Evolutionary conservation across 92 coral and sea anemone genomes (phyloP).

Genomic region (Bergia puertoricense): DNA sequence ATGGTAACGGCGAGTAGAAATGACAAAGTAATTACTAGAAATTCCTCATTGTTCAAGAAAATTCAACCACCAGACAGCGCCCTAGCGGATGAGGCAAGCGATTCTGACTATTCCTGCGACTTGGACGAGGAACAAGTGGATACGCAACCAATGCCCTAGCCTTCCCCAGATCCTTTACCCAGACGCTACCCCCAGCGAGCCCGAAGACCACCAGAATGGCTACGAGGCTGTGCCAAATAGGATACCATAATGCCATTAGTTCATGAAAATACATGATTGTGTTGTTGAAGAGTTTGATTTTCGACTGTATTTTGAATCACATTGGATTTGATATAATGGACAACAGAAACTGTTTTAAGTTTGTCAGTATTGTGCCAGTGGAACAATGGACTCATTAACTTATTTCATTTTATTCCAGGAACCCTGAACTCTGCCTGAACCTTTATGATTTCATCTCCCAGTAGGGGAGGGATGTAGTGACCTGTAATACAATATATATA

Average conservation of each 20-base stretch:
- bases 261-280: neutral
- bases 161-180: neutral
- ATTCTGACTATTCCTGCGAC: neutral
- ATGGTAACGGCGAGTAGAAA: neutral
- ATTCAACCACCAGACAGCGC: neutral
- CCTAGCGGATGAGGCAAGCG: neutral
- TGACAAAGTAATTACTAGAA: no score
- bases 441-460: neutral
- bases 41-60: neutral
- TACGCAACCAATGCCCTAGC: neutral
- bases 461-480: neutral
- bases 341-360: neutral
- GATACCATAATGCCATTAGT: neutral
- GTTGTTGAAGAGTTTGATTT: neutral
- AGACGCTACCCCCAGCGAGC: neutral
- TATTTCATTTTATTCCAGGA: neutral
- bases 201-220: neutral
- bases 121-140: neutral
- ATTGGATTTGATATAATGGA: neutral
- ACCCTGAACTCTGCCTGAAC: neutral
- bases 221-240: neutral
- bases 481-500: no score
- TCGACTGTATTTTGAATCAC: neutral
- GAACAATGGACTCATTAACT: neutral
- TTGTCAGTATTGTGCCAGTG: neutral